These are phyloP conservation scores for Anastrepha obliqua DNA, from an alignment of 1,140 invertebrate genomes.

Conservation along the genomic window DNA sequence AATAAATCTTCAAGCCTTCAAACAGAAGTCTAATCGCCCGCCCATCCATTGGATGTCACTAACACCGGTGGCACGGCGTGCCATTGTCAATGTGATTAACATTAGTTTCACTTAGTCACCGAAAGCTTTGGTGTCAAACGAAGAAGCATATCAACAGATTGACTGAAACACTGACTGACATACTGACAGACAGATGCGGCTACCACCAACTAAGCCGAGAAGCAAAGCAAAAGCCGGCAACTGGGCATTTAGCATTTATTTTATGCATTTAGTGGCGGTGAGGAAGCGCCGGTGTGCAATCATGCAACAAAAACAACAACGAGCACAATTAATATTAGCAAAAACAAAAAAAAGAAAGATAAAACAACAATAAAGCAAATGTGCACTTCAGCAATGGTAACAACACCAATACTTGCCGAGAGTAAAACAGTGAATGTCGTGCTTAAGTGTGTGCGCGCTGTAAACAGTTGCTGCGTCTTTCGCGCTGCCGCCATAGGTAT, in stretches of 20 bases:
- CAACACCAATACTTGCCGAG: neutral
- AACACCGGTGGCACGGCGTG: neutral
- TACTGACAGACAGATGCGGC: neutral
- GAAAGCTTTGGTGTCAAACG: conserved; percentile 29
- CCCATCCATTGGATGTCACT: conserved; percentile 21
- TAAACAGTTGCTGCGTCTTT: neutral
- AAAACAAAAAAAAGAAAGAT: neutral
- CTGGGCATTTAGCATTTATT: neutral
- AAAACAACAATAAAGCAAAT: conserved; percentile 31
- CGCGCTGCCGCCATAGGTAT: neutral
- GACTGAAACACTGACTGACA: neutral
- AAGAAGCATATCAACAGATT: conserved; percentile 5
- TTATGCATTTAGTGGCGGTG: conserved; percentile 4
- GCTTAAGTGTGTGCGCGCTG: neutral
- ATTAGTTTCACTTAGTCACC: conserved; percentile 59
- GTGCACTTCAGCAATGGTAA: neutral
- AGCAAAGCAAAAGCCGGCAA: neutral
- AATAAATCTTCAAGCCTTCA: neutral
- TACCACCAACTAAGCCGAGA: conserved; percentile 40
- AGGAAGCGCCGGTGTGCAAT: neutral
- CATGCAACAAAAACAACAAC: neutral
- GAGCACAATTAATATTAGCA: neutral
- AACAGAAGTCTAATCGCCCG: neutral
- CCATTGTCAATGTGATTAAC: conserved; percentile 42
- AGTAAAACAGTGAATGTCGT: neutral